Base-by-base conservation (phyloP, 64 coral and sea anemone genomes). In the Hydrozoanthus tunicans region DNA sequence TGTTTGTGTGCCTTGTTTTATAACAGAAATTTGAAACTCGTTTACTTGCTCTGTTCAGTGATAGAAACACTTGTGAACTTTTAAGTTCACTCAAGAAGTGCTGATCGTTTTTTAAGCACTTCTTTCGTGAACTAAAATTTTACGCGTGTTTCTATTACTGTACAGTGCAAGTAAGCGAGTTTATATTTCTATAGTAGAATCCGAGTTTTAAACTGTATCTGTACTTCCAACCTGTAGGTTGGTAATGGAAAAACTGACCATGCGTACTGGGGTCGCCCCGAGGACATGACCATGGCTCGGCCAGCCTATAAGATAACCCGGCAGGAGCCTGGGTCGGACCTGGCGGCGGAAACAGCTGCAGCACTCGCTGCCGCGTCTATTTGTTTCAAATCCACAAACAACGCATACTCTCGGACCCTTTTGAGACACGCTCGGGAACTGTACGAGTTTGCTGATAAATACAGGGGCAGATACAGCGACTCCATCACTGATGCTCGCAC, bases 281-380 rank as follows among this genome's bases (percentile, higher is more conserved):
- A 96, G 23, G 89, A 96, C 69, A 96, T 96, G 92, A 96, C 68
- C 0, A 96, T 96, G 92, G 54, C 26, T 54, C 82, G 95, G 14
- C 95, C 95, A 13, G 95, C 92, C 20, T 96, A 91, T 65, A 96
- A 96, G 71, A 94, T 96, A 62, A 94, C 94, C 9, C 26, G 62
- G 14, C 27, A 64, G 58, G 77, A 94, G 63, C 95, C 95, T 5
- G 95, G 95, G 56, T 96, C 95, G n/a, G 95, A 96, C n/a, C 77
- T 96, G 15, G 95, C 95, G 26, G 92, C 91, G 10, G 95, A 96
- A 91, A 96, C 95, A 4, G 95, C 95, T n/a, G 95, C 95, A 9
- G 95, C 95, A 4, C 59, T 96, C 4, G 95, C 95, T 12, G 95
- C 92, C 6, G 53, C 89, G 9, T 91, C 95, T 11, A 96, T 96